Evolutionary conservation across 2,113 vertebrate species (phyloP).

Genomic region (Cinclus cinclus): DNA sequence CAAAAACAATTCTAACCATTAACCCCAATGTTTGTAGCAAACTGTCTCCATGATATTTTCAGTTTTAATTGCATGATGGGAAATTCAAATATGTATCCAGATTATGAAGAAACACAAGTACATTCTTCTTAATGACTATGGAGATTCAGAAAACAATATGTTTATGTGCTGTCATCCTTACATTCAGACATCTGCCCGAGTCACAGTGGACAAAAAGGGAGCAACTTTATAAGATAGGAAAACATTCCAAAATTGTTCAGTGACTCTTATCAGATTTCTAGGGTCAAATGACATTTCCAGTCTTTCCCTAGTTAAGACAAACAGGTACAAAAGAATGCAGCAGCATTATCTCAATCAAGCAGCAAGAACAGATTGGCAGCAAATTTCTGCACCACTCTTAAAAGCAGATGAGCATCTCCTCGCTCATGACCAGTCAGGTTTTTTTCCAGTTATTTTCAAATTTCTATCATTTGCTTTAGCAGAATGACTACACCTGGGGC

Average conservation of each 20-base stretch:
- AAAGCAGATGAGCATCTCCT: not conserved
- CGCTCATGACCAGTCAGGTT: not conserved
- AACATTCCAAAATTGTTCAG: not conserved
- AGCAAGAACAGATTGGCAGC: not conserved
- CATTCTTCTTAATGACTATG: not conserved
- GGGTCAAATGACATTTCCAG: not conserved
- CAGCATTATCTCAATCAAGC: not conserved
- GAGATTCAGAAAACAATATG: not conserved
- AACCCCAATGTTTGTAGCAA: not conserved
- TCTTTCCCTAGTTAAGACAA: not conserved
- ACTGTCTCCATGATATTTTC: not conserved
- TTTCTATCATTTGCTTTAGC: not conserved
- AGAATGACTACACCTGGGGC: not conserved
- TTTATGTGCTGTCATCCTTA: not conserved
- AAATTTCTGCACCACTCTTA: not conserved
- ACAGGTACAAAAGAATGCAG: not conserved
- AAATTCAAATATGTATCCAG: not conserved
- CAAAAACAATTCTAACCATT: not conserved
- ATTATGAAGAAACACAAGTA: not conserved
- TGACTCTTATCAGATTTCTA: not conserved
- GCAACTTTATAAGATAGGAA: not conserved
- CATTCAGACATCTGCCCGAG: not conserved
- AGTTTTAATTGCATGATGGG: not conserved
- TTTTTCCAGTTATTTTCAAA: not conserved
- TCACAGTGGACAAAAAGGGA: not conserved